Conservation (phyloP, 2,888 invertebrate genomes). For the Colletes collaris region DNA sequence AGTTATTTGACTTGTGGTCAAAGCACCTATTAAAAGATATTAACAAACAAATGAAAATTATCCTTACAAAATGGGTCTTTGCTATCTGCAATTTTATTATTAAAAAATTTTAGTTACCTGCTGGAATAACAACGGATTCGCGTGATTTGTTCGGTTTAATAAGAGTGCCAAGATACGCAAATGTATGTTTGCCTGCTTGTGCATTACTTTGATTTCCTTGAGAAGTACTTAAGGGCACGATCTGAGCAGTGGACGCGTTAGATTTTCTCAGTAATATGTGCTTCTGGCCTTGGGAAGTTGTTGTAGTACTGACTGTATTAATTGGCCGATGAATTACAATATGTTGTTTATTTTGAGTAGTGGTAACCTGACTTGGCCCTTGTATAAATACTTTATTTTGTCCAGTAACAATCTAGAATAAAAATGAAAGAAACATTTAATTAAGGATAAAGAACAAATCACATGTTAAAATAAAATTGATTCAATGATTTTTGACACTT, state of each 20-base stretch:
- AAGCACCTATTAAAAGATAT: conserved; percentile 64
- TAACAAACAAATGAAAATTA: background rate
- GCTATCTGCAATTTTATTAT: background rate
- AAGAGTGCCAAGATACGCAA: conserved; percentile 80
- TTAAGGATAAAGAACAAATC: background rate
- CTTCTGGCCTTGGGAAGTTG: conserved; percentile 75
- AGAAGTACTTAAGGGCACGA: conserved; percentile 77
- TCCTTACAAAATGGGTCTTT: background rate
- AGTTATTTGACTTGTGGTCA: conserved; percentile 73
- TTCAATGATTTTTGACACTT: background rate
- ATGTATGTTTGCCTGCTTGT: conserved; percentile 79
- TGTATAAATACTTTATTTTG: conserved; percentile 80
- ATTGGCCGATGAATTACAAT: conserved; percentile 79
- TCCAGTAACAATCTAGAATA: conserved; percentile 75
- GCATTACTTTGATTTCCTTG: conserved; percentile 75
- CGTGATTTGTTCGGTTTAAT: conserved; percentile 79
- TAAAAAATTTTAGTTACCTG: conserved; percentile 70
- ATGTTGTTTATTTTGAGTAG: conserved; percentile 76
- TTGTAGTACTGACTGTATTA: conserved; percentile 67
- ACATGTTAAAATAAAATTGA: conserved; percentile 3
- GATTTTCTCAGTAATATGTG: conserved; percentile 80
- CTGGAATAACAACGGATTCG: conserved; percentile 79
- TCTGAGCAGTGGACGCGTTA: conserved; percentile 78
- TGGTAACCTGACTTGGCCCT: conserved; percentile 75
- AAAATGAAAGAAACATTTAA: conserved; percentile 28